phyloP scores from a whole-genome alignment of 2,797 vertebrate species.

The Lutjanus argentimaculatus region DNA sequence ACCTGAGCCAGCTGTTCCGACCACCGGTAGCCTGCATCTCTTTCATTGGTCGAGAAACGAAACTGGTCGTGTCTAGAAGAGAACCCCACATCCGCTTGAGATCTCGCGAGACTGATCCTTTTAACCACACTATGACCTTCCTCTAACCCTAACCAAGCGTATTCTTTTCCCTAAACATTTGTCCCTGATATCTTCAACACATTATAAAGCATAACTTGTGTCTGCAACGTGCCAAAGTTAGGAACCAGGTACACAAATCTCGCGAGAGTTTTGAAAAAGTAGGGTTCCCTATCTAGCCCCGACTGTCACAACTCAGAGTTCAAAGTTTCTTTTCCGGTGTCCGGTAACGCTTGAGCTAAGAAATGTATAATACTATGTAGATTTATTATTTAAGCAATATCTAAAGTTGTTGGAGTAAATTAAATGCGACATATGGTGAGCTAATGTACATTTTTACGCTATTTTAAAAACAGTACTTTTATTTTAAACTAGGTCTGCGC shows the following conservation, averaged over 20 bases:
- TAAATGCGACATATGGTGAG: neutral
- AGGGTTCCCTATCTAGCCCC: too few relatives aligned
- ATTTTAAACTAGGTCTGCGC: neutral
- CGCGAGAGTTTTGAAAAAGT: too few relatives aligned
- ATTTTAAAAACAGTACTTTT: neutral
- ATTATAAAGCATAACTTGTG: too few relatives aligned
- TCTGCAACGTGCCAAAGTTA: too few relatives aligned
- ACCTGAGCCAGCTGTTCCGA: conserved; percentile 51
- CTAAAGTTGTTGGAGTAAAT: accelerated
- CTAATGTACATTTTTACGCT: neutral
- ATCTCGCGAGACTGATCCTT: too few relatives aligned
- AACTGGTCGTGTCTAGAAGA: too few relatives aligned
- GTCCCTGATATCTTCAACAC: too few relatives aligned
- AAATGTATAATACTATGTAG: neutral
- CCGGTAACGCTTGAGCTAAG: neutral
- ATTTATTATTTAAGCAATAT: neutral
- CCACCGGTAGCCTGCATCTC: conserved; percentile 49
- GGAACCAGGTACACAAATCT: too few relatives aligned
- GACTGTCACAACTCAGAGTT: conserved; percentile 46
- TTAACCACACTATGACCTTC: too few relatives aligned
- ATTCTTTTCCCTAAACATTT: too few relatives aligned
- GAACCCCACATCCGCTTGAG: too few relatives aligned
- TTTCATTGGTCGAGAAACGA: conserved; percentile 63
- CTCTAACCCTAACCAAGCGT: too few relatives aligned
- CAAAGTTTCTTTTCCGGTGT: conserved; percentile 73